Evolutionary conservation across 2,797 vertebrate species (phyloP), one percentile per base, ranked within the genome.

Genomic region (Neosilurus mollespiculum): DNA sequence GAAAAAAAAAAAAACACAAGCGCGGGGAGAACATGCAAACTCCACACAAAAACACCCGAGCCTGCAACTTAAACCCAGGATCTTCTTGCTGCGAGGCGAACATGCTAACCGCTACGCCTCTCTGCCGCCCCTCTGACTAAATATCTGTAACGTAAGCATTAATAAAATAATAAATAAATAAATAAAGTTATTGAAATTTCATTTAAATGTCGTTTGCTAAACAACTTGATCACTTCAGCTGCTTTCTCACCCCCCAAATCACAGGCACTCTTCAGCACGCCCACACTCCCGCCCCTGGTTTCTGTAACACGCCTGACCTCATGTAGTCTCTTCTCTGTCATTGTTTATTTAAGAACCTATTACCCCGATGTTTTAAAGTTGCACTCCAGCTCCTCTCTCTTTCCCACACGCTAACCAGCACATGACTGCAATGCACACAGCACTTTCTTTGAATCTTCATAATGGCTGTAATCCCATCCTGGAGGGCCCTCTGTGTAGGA

Each of bases 401-500:
- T 67, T 80, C 72, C 73, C 81, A 69, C 67, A 73, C 54, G 66
- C 10, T 56, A 67, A 26, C 30, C 58, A 76, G 78, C 34, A 14
- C 77, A 71, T 54, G 66, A 30, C 24, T 65, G 43, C 65, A 54
- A 54, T 81, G 72, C 7, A n/a, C n/a, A 4, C 26, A 87, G 56
- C 67, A 2, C 78, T 71, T 66, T 79, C 70, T 26, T 82, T 54
- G 51, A 83, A 75, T 83, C 79, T 73, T 69, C 61, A 37, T 84
- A 86, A 87, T 85, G 84, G 83, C 62, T 56, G 83, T 85, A 84
- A 86, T 88, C 84, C 81, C 73, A 58, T 82, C 86, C 81, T 83
- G 71, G 15, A 80, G 73, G 62, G 37, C 71, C 65, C 71, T 58
- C 81, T 20, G 61, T 11, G n/a, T 30, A 14, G 62, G 62, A 56